Percentiles rank a stretch among this genome's conserved stretches.
These are phyloP conservation scores for Glyptemys insculpta DNA, from an alignment of 2,797 vertebrate species.

Conservation along the genomic window DNA sequence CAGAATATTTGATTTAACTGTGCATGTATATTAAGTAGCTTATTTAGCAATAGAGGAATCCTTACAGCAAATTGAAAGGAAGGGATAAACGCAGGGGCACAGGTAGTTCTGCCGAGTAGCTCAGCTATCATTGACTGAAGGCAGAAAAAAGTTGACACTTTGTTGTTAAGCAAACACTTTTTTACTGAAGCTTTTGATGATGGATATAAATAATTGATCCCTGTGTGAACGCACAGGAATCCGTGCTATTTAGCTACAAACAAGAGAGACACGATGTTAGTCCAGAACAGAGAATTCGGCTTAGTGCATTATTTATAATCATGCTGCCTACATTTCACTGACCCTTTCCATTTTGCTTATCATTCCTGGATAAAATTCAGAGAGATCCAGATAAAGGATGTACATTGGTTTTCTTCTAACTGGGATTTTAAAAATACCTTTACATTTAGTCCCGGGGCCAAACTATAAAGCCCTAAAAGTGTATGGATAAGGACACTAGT, in stretches of 20 bases:
- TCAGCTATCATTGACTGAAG: background rate
- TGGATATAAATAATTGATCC: background rate
- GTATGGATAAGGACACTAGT: background rate
- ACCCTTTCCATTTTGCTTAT: background rate
- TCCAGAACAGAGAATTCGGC: background rate
- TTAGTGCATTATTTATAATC: background rate
- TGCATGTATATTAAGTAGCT: background rate
- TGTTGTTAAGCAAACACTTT: background rate
- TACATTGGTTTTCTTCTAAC: background rate
- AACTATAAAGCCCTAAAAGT: background rate
- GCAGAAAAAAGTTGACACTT: background rate
- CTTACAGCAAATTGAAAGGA: background rate
- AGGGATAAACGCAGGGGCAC: fast-evolving
- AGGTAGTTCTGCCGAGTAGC: background rate
- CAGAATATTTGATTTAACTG: background rate
- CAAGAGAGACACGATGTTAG: fast-evolving
- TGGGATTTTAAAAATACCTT: background rate
- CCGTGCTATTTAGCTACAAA: background rate
- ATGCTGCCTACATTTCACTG: background rate
- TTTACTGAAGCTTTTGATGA: background rate
- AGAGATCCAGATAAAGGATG: background rate
- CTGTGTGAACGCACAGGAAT: background rate
- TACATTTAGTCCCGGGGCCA: background rate
- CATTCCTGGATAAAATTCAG: background rate
- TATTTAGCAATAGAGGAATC: fast-evolving